These are phyloP conservation scores for Pegoplata infirma DNA, from an alignment of 2,888 invertebrate species.

Conservation along the genomic window DNA sequence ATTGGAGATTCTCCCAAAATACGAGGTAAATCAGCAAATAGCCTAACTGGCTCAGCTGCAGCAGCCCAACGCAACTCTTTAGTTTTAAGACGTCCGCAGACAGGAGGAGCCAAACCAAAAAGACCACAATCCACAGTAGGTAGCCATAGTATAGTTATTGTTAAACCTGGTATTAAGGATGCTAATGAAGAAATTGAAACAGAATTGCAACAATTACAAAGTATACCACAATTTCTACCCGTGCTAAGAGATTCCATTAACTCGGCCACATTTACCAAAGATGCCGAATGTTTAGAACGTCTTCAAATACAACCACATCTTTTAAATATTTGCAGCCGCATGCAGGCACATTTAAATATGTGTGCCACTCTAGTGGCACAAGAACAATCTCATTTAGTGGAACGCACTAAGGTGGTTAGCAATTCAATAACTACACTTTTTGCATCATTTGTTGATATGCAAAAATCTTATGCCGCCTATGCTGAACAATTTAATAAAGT, in stretches of 20 bases:
- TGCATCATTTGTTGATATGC: constrained; percentile 86
- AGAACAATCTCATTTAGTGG: constrained; percentile 87
- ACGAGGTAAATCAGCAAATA: constrained; percentile 79
- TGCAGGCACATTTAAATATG: constrained; percentile 90
- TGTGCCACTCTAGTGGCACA: constrained; percentile 89
- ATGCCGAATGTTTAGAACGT: constrained; percentile 91
- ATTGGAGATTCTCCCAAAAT: constrained; percentile 94
- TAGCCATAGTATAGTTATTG: constrained; percentile 88
- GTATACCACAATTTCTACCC: constrained; percentile 94
- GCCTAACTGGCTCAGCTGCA: constrained; percentile 66
- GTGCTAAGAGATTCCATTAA: constrained; percentile 94
- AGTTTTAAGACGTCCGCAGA: constrained; percentile 65
- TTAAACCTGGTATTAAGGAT: constrained; percentile 84
- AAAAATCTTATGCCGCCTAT: constrained; percentile 90
- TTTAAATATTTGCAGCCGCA: constrained; percentile 87
- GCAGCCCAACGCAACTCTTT: constrained; percentile 64
- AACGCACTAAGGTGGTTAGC: constrained; percentile 87
- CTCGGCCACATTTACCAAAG: constrained; percentile 84
- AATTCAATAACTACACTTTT: constrained; percentile 85
- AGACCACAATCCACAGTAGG: constrained; percentile 78
- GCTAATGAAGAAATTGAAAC: constrained; percentile 85
- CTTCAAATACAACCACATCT: constrained; percentile 81
- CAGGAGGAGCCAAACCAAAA: constrained; percentile 74
- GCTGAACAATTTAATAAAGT: constrained; percentile 91
- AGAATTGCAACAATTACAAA: constrained; percentile 79